Conservation (phyloP, 2,113 vertebrate genomes). For the Polypterus senegalus region DNA sequence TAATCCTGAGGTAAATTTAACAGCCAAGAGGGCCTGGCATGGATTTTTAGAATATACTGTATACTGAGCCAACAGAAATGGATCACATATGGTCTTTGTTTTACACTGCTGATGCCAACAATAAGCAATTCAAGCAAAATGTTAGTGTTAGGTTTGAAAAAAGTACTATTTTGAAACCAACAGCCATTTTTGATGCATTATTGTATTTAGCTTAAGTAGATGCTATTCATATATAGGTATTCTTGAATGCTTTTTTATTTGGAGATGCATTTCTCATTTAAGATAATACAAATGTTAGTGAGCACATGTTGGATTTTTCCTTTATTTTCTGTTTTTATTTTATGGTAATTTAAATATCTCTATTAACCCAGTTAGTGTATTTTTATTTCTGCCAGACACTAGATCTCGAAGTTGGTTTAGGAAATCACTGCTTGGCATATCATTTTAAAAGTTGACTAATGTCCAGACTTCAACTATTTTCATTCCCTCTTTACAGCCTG, state of each 20-base stretch:
- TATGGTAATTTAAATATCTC: neutral
- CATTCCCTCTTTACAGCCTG: constrained; percentile 50
- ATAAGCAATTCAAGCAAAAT: too few relatives aligned
- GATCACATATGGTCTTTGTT: too few relatives aligned
- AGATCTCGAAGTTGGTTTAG: neutral
- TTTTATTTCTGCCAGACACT: neutral
- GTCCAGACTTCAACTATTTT: constrained; percentile 51
- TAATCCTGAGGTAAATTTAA: too few relatives aligned
- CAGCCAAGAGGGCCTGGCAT: too few relatives aligned
- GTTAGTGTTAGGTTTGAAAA: too few relatives aligned
- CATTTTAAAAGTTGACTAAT: constrained; percentile 45
- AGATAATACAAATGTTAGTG: neutral
- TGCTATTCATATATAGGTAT: too few relatives aligned
- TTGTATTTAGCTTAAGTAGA: too few relatives aligned
- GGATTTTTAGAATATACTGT: too few relatives aligned
- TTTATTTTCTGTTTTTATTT: neutral
- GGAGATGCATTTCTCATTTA: neutral
- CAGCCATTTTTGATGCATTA: too few relatives aligned
- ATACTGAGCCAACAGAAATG: too few relatives aligned
- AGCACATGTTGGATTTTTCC: neutral
- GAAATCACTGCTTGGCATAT: constrained; percentile 35
- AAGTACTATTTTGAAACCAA: too few relatives aligned
- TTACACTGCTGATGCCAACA: too few relatives aligned
- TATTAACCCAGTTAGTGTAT: neutral
- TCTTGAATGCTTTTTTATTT: neutral